These are phyloP conservation scores for Parasteatoda lunata DNA, from an alignment of 2,888 invertebrate genomes.

Conservation along the genomic window DNA sequence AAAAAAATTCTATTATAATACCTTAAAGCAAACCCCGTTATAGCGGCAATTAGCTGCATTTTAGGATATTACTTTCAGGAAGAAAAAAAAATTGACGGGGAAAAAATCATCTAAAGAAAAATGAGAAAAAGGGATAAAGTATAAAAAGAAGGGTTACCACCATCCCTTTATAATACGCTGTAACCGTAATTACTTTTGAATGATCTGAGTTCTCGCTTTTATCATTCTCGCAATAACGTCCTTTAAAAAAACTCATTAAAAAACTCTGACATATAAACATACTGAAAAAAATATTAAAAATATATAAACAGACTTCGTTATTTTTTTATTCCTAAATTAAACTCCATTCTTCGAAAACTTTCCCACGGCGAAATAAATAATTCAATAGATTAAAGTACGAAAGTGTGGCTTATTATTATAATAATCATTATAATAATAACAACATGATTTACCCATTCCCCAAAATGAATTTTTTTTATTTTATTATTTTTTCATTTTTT, in stretches of 20 bases:
- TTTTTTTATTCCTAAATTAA: neutral
- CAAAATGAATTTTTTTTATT: neutral
- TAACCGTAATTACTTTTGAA: constrained; percentile 37
- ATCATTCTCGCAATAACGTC: constrained; percentile 7
- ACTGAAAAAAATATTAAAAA: neutral
- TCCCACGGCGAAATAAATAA: constrained; percentile 55
- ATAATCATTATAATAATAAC: constrained; percentile 46
- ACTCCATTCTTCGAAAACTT: constrained; percentile 6
- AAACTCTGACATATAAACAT: constrained; percentile 18
- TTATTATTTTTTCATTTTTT: neutral
- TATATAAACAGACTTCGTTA: neutral
- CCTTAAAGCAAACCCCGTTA: neutral
- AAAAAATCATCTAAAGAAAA: neutral
- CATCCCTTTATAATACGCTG: neutral
- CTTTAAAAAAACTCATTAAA: constrained; percentile 57
- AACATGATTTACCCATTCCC: constrained; percentile 29
- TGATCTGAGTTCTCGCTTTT: constrained; percentile 25
- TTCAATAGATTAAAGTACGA: constrained; percentile 45
- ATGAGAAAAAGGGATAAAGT: neutral
- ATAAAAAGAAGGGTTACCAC: neutral
- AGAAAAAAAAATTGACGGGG: neutral
- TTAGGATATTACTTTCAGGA: neutral
- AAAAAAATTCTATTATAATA: neutral
- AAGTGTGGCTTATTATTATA: constrained; percentile 40
- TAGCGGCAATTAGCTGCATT: neutral